phyloP scores from a whole-genome alignment of 1,140 invertebrate genomes.

The Eulimnadia texana region DNA sequence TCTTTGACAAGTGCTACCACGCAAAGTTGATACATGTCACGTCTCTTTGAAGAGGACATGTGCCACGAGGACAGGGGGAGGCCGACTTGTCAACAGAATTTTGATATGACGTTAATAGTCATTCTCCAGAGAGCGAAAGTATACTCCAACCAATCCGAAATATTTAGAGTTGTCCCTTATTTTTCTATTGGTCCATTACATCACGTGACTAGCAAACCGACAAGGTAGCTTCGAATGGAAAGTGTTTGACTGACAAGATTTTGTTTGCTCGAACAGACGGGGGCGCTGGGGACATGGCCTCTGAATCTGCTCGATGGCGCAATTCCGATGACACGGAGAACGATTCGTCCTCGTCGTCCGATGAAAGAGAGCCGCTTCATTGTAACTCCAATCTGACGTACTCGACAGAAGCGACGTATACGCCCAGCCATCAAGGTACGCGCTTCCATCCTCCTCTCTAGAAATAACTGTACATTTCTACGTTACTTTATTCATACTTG shows the following conservation, averaged over 20 bases:
- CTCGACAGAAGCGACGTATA: not conserved
- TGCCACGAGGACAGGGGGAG: not conserved
- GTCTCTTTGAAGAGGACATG: not conserved
- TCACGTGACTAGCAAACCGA: not conserved
- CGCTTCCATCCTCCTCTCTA: not conserved
- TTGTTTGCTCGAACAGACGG: not conserved
- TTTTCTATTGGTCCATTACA: not conserved
- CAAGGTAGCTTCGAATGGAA: not conserved
- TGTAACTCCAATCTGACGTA: not conserved
- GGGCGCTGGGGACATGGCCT: not conserved
- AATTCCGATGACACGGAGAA: slow-evolving; percentile 4
- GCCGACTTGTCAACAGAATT: not conserved
- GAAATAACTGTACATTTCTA: too few species aligned
- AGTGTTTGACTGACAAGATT: not conserved
- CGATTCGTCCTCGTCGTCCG: not conserved
- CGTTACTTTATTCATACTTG: too few species aligned
- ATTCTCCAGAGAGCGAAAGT: not conserved
- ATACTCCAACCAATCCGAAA: not conserved
- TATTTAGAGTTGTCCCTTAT: not conserved
- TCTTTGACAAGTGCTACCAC: too few species aligned
- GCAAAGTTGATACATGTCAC: not conserved
- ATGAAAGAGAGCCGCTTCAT: slow-evolving; percentile 7
- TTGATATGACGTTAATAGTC: not conserved
- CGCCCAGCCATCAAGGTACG: not conserved
- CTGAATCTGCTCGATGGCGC: not conserved